Evolutionary conservation across 2,888 invertebrate genomes (phyloP).

Genomic region (Pseudoips prasinana): DNA sequence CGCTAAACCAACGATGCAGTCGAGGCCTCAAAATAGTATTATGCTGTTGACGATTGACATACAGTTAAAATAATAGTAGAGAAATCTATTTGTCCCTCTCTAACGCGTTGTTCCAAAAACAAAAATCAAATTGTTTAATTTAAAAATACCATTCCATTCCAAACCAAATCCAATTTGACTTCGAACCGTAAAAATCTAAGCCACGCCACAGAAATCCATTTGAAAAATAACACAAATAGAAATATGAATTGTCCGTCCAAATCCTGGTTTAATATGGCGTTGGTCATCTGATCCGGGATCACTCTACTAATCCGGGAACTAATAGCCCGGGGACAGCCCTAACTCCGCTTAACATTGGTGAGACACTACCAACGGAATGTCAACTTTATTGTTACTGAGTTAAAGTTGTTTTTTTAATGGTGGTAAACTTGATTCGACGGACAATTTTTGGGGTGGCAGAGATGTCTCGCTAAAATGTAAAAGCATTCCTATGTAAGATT

Average conservation of each 20-base stretch:
- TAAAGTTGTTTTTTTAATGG: constrained; percentile 35
- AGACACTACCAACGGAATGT: constrained; percentile 7
- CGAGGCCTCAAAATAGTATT: too few species aligned
- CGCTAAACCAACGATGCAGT: too few species aligned
- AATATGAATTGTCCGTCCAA: constrained; percentile 68
- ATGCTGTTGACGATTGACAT: too few species aligned
- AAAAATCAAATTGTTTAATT: too few species aligned
- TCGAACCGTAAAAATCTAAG: constrained; percentile 15
- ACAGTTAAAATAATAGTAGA: too few species aligned
- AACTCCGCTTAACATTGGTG: constrained; percentile 33
- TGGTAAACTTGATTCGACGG: constrained; percentile 32
- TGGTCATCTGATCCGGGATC: constrained; percentile 76
- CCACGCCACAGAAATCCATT: constrained; percentile 20
- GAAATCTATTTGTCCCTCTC: too few species aligned
- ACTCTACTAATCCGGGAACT: constrained; percentile 72
- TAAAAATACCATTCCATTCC: too few species aligned
- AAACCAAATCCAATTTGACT: not conserved
- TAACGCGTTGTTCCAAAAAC: too few species aligned
- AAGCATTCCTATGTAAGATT: constrained; percentile 80
- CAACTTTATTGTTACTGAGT: constrained; percentile 15
- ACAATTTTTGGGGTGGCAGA: constrained; percentile 63
- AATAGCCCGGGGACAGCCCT: constrained; percentile 60
- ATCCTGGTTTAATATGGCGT: constrained; percentile 74
- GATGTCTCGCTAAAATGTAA: constrained; percentile 61
- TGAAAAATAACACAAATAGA: constrained; percentile 52